phyloP scores from a whole-genome alignment of 2,888 invertebrate species.

The Drosophila peninsularis region DNA sequence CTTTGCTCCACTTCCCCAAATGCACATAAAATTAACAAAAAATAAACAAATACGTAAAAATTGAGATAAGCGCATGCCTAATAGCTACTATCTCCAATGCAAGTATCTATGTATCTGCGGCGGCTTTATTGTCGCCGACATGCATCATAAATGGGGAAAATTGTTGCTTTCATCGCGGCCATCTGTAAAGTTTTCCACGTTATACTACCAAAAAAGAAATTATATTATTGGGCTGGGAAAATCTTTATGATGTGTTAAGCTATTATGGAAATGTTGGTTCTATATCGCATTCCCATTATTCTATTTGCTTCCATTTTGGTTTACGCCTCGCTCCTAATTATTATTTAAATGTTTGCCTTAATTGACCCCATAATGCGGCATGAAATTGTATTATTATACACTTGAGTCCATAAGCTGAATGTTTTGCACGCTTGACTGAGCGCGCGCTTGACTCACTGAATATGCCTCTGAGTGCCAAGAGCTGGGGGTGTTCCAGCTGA shows the following conservation, averaged over 20 bases:
- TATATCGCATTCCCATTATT: constrained; percentile 17
- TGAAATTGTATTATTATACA: constrained; percentile 54
- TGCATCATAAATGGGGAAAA: constrained; percentile 63
- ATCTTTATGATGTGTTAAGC: constrained; percentile 73
- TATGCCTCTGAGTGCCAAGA: neutral
- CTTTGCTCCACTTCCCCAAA: constrained; percentile 40
- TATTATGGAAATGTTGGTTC: constrained; percentile 47
- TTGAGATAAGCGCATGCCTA: constrained; percentile 44
- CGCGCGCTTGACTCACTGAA: constrained; percentile 19
- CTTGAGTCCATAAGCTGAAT: constrained; percentile 37
- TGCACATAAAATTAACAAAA: constrained; percentile 53
- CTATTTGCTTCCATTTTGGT: constrained; percentile 18
- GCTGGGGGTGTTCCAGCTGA: constrained; percentile 1
- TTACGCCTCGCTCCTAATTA: constrained; percentile 43
- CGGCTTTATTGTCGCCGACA: constrained; percentile 72
- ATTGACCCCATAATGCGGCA: constrained; percentile 64
- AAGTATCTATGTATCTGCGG: constrained; percentile 41
- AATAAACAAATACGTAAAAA: constrained; percentile 56
- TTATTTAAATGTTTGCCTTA: constrained; percentile 63
- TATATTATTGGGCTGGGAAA: constrained; percentile 63
- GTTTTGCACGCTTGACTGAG: constrained; percentile 44
- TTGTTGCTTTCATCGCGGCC: constrained; percentile 71
- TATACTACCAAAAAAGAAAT: constrained; percentile 7
- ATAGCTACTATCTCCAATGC: constrained; percentile 21
- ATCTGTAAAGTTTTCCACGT: constrained; percentile 42